Evolutionary conservation across 2,888 invertebrate genomes (phyloP).

Genomic region (Trisateles emortualis): DNA sequence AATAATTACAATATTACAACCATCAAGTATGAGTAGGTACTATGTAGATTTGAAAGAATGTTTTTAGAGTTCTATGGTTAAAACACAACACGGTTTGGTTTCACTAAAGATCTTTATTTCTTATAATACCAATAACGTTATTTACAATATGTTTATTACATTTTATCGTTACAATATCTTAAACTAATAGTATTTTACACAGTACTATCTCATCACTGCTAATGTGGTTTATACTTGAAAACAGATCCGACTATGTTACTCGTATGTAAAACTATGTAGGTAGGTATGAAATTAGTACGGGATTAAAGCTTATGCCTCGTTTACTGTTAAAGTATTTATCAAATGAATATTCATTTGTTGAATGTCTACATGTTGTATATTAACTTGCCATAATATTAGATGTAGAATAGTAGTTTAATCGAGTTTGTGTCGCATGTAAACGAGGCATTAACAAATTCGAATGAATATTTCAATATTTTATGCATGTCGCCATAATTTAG

Average conservation of each 20-base stretch:
- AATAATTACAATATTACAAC: no score
- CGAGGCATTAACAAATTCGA: conserved; percentile 13
- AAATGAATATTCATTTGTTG: conserved; percentile 6
- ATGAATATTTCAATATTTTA: background rate
- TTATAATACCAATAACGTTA: conserved; percentile 85
- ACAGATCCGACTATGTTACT: conserved; percentile 13
- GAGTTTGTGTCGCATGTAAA: conserved; percentile 15
- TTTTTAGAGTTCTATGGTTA: background rate
- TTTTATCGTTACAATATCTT: conserved; percentile 58
- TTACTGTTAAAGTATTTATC: conserved; percentile 5
- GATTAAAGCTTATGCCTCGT: conserved; percentile 7
- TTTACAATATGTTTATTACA: conserved; percentile 75
- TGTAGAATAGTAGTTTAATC: conserved; percentile 14
- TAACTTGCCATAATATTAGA: conserved; percentile 22
- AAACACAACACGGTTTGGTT: conserved; percentile 52
- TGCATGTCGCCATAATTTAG: background rate
- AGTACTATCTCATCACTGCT: conserved; percentile 43
- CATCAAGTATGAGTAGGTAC: no score
- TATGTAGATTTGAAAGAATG: background rate
- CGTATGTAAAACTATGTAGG: background rate
- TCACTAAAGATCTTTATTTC: conserved; percentile 84
- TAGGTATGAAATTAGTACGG: background rate
- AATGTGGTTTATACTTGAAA: conserved; percentile 26
- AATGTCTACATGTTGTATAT: conserved; percentile 20
- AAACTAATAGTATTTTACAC: conserved; percentile 52